A percentile compares a stretch with the other conserved stretches of the same genome.
phyloP scores from a whole-genome alignment of 1,140 invertebrate species.

The Ganaspis sp. region DNA sequence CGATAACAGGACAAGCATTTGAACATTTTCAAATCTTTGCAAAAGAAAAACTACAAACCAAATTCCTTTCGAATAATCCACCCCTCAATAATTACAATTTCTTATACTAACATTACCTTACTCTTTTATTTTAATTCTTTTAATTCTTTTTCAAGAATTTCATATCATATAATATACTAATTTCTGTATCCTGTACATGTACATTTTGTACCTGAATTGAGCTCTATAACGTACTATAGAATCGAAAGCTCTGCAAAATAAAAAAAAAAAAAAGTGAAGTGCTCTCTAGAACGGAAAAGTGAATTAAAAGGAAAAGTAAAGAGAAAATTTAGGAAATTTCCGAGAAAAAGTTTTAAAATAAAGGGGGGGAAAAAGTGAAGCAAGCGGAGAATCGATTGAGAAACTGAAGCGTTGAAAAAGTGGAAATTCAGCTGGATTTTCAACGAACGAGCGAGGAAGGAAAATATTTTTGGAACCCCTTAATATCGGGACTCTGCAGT shows the following conservation, averaged over 20 bases:
- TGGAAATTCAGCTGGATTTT: slow-evolving; percentile 7
- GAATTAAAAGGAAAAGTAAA: not conserved
- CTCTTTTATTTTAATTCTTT: too few relatives aligned
- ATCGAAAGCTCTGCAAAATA: not conserved
- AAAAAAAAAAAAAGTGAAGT: slow-evolving; percentile 10
- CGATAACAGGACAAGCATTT: too few relatives aligned
- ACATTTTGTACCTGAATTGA: too few relatives aligned
- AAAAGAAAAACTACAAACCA: not conserved
- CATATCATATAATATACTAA: too few relatives aligned
- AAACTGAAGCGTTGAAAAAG: slow-evolving; percentile 29
- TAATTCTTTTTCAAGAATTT: too few relatives aligned
- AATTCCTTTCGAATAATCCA: not conserved
- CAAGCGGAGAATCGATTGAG: not conserved
- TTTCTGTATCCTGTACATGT: too few relatives aligned
- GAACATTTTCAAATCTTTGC: too few relatives aligned
- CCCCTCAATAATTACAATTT: not conserved
- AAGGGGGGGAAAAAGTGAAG: not conserved
- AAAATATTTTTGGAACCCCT: not conserved
- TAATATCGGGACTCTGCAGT: not conserved
- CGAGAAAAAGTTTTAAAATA: not conserved
- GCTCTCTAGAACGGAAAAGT: not conserved
- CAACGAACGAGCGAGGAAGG: not conserved
- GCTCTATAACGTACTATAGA: not conserved
- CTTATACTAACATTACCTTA: too few relatives aligned
- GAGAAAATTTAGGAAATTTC: not conserved